phyloP scores from a whole-genome alignment of 2,797 vertebrate genomes.

The Megalops cyprinoides region DNA sequence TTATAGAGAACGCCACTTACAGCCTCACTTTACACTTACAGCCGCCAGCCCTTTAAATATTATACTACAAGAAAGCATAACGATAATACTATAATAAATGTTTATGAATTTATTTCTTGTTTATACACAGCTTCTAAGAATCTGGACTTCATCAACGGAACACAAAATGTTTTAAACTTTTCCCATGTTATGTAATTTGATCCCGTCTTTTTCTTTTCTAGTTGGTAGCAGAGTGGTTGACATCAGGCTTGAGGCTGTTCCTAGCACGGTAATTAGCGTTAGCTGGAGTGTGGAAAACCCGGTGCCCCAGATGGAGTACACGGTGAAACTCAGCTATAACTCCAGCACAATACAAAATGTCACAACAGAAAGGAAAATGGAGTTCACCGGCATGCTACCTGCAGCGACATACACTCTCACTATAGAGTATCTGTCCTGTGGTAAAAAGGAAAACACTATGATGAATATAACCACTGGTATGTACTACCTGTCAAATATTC shows the following conservation, averaged over 20 bases:
- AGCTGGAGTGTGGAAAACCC: constrained; percentile 24
- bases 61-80: too few relatives aligned
- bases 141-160: too few relatives aligned
- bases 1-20: too few relatives aligned
- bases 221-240: constrained; percentile 9
- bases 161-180: too few relatives aligned
- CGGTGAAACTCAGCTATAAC: neutral
- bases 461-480: constrained; percentile 27
- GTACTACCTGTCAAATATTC: neutral
- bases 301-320: constrained; percentile 15
- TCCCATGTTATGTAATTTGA: neutral
- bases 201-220: neutral
- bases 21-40: too few relatives aligned
- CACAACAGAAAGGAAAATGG: neutral
- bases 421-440: constrained; percentile 30
- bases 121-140: too few relatives aligned
- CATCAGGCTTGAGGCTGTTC: constrained; percentile 13
- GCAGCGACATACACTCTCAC: constrained; percentile 27
- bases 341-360: neutral
- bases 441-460: constrained; percentile 4
- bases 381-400: constrained; percentile 23
- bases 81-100: too few relatives aligned
- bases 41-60: too few relatives aligned
- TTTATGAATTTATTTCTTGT: too few relatives aligned
- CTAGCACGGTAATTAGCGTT: constrained; percentile 22